These are phyloP conservation scores for Alligator mississippiensis DNA, from an alignment of 2,113 vertebrate genomes.

Conservation along the genomic window DNA sequence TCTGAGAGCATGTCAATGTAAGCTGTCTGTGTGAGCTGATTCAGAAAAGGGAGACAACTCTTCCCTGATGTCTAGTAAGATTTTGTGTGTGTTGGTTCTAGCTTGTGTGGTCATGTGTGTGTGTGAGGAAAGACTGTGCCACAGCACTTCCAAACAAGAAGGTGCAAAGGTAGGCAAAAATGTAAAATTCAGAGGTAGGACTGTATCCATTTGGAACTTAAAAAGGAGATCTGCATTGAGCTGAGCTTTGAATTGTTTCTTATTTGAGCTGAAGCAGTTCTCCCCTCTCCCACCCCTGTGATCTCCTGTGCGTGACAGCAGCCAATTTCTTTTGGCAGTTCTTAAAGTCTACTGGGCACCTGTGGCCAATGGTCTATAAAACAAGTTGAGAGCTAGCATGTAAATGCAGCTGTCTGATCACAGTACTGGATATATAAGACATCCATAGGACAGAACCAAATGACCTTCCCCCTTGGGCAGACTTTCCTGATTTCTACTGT, in stretches of 20 bases:
- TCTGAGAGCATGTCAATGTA: background rate
- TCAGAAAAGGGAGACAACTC: background rate
- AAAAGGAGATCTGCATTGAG: background rate
- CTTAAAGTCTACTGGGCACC: background rate
- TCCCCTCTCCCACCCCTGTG: background rate
- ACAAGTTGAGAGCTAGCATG: background rate
- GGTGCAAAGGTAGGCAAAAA: background rate
- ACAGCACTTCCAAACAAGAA: background rate
- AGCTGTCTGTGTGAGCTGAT: background rate
- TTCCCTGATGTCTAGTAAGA: fast-evolving
- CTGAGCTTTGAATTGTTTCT: slow-evolving; percentile 42
- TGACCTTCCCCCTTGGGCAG: background rate
- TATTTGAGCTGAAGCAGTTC: slow-evolving; percentile 22
- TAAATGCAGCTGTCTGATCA: background rate
- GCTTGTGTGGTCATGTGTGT: background rate
- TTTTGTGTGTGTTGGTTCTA: background rate
- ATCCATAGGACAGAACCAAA: background rate
- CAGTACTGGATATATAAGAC: background rate
- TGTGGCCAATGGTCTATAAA: background rate
- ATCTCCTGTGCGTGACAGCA: background rate
- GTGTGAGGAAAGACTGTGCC: background rate
- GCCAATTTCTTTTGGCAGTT: background rate
- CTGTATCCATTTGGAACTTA: background rate
- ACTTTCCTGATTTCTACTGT: background rate
- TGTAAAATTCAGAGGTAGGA: background rate